phyloP scores from a whole-genome alignment of 2,888 invertebrate species.

The Acronicta leporina region DNA sequence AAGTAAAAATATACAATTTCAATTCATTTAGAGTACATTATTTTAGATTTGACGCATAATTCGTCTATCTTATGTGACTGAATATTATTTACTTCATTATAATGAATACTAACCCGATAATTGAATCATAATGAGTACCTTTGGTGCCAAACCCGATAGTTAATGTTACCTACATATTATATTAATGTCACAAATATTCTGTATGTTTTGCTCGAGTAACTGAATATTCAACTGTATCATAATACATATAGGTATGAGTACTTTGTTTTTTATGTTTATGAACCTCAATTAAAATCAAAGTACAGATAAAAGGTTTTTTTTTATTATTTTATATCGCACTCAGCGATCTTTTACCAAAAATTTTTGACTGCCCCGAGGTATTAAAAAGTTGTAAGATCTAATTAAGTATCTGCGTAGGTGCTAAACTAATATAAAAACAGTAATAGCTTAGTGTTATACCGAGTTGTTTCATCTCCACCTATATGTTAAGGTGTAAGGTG shows the following conservation, averaged over 20 bases:
- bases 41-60: no score
- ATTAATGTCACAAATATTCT: not conserved
- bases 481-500: no score
- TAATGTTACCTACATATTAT: slow-evolving; percentile 12
- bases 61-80: no score
- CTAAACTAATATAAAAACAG: no score
- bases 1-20: no score
- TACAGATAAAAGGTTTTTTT: not conserved
- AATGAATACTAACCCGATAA: no score
- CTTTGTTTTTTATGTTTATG: slow-evolving; percentile 7
- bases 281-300: slow-evolving; percentile 16
- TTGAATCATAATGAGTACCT: no score
- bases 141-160: slow-evolving; percentile 28
- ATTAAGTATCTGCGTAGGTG: no score
- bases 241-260: not conserved
- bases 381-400: not conserved
- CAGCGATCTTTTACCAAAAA: not conserved
- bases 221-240: slow-evolving; percentile 8
- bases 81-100: no score
- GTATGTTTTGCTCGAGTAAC: slow-evolving; percentile 5
- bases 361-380: not conserved
- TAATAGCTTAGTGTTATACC: no score
- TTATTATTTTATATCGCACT: not conserved
- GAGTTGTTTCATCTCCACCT: no score
- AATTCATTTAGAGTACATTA: no score